Conservation (phyloP, 1,140 invertebrate species). For the Camponotus vicinus region DNA sequence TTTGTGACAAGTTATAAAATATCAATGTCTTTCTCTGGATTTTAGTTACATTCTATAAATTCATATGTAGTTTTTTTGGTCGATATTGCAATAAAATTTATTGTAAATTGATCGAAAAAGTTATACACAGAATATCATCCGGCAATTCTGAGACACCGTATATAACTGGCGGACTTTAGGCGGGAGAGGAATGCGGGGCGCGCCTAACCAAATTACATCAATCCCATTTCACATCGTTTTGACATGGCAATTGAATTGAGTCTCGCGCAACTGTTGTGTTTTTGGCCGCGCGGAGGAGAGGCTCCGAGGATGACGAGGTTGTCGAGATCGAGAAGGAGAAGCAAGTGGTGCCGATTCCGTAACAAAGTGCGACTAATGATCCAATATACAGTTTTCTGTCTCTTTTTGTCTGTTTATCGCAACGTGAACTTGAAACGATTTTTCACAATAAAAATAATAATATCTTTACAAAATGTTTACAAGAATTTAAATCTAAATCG, state of each 20-base stretch:
- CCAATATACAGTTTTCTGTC: neutral
- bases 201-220: conserved; percentile 86
- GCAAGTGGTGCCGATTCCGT: conserved; percentile 24
- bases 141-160: conserved; percentile 34
- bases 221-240: conserved; percentile 86
- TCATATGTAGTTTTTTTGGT: too few species aligned
- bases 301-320: conserved; percentile 12
- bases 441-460: neutral
- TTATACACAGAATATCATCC: neutral
- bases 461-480: neutral
- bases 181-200: conserved; percentile 55
- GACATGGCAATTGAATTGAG: conserved; percentile 85
- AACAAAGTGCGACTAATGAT: conserved; percentile 44
- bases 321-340: conserved; percentile 1
- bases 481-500: neutral
- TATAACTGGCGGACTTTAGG: conserved; percentile 58
- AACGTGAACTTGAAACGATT: neutral
- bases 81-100: neutral
- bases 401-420: neutral
- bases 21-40: neutral
- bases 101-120: neutral
- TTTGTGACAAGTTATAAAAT: neutral
- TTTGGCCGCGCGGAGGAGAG: conserved; percentile 63
- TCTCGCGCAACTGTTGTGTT: conserved; percentile 83
- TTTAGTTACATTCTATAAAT: neutral